Evolutionary conservation across 2,797 vertebrate genomes (phyloP), one percentile per base, ranked within the genome.

Genomic region (Anguilla anguilla): DNA sequence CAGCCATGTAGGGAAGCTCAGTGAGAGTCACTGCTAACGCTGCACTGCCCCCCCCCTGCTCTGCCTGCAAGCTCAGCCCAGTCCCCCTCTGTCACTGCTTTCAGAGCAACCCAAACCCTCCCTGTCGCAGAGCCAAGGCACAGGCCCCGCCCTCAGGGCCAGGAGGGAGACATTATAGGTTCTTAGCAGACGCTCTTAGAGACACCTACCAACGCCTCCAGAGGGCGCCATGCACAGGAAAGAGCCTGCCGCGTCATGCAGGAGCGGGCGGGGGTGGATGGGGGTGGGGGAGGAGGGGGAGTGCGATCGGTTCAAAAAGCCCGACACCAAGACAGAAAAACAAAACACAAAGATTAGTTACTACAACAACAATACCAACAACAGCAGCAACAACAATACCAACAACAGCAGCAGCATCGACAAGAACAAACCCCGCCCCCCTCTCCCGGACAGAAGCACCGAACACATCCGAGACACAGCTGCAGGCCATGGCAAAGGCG

Each of bases 161-260:
- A 35, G n/a, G 25, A 57, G 9, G n/a, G 25, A 53, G 35, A 93
- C 95, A 96, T n/a, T n/a, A n/a, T n/a, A n/a, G n/a, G n/a, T n/a
- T n/a, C n/a, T n/a, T n/a, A n/a, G n/a, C n/a, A n/a, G n/a, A n/a
- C n/a, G n/a, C n/a, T n/a, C n/a, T n/a, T n/a, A n/a, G 25, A 53
- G 35, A 93, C 95, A 96, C 96, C 95, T 96, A 96, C 95, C 96
- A 95, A 96, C 92, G 92, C 91, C 95, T 95, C 95, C 92, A 95
- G 96, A 88, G 93, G 95, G 95, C 93, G 95, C 93, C 96, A 96
- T 96, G 96, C 95, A 96, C 95, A 96, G 92, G 92, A 96, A 93
- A 94, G 95, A 95, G 94, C 95, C 96, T 96, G 94, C 92, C 7
- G 93, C 95, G 95, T 94, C 96, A 96, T 95, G 95, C 95, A 96